Evolutionary conservation across 2,888 invertebrate species (phyloP), one percentile per base, ranked within the genome.

Genomic region (Caradrina clavipalpis): DNA sequence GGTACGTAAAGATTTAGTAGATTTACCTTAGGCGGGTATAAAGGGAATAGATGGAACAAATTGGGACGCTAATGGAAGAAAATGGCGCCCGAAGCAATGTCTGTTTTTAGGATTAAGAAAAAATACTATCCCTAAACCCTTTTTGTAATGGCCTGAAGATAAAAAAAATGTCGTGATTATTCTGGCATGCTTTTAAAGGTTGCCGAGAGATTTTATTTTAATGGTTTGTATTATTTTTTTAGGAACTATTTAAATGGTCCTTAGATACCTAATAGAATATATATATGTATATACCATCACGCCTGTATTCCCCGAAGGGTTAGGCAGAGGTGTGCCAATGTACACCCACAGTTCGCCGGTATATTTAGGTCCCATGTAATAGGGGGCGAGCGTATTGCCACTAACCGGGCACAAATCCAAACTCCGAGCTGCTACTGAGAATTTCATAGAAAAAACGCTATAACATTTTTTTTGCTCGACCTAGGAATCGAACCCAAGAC

Each of bases 21-120:
- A 59, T 57, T 49, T 58, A 62, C 26, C 51, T 49, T 50, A 11
- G 57, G 35, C 31, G 57, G 35, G 26, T 21, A 50, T 61, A 79
- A 64, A 64, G 22, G 45, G 55, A 71, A 78, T 19, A 58, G 55
- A 70, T 58, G 62, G 19, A 71, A 69, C 70, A 57, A 73, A 77
- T 68, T 68, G 69, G 57, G 47, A 45, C 22, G 39, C 50, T 73
- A 73, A 81, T 70, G 56, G 67, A 47, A 47, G 10, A 59, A 69
- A 79, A 79, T 68, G 67, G 81, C 15, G 55, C 55, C 39, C 10
- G 10, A 42, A 78, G 42, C 39, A 35, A 47, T 64, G n/a, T 45
- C 26, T 72, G 49, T 50, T 64, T 59, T 55, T 42, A 59, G 49
- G 56, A 8, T 53, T 35, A 39, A 35, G 21, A 50, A 70, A 66